Evolutionary conservation across 2,888 invertebrate genomes (phyloP), one percentile per base, ranked within the genome.

Genomic region (Philonicus albiceps): DNA sequence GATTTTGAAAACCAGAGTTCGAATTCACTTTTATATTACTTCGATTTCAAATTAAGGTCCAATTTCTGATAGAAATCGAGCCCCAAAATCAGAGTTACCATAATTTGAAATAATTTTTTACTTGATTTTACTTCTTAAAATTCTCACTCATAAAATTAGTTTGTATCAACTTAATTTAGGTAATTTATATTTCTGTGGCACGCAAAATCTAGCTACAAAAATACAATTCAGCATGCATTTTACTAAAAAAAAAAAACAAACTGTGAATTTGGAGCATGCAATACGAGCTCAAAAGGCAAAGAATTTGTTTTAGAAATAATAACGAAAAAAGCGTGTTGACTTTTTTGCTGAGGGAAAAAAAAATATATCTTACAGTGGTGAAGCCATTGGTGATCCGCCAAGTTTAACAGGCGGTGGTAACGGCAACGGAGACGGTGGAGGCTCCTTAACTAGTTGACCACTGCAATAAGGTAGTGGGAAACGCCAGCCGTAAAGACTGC

Each of bases 381-480:
- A 94, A 92, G 94, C 93, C 92, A 91, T 90, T 90, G 95, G 95
- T 91, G 95, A 94, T 90, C 94, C 94, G 93, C 94, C 94, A 93
- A 96, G 93, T 94, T 95, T 96, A 93, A 96, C 95, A 90, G 96
- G 96, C 91, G 95, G 95, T 91, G 96, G 96, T 94, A 96, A 94
- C 93, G 95, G 95, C 93, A 95, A 94, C 93, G 95, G 95, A 93
- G 95, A 95, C 91, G 96, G 95, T 93, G 96, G 96, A 90, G 95
- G 95, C 93, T 95, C 95, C 94, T 95, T 95, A 90, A 92, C 91
- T 90, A 92, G 90, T 90, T 92, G 92, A 95, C 96, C 96, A 95
- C 97, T 97, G 96, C 97, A 97, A 97, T 97, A 97, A 95, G 97
- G 97, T 95, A 97, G 96, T 94, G 97, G 97, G 95, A 97, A 97